Conservation (phyloP, 2,797 vertebrate species). For the Dermochelys coriacea region DNA sequence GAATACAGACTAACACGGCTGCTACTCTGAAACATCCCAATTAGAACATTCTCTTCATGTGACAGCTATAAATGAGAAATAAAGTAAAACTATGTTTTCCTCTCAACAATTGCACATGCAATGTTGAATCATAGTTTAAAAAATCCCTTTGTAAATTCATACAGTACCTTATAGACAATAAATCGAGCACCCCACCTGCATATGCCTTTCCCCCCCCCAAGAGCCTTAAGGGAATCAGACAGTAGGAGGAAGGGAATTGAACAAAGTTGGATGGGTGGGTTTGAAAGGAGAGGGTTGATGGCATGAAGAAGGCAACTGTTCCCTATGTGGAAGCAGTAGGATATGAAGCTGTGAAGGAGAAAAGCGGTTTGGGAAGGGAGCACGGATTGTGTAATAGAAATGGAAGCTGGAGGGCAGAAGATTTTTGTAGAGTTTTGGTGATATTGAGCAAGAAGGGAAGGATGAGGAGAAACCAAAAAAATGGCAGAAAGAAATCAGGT, state of each 20-base stretch:
- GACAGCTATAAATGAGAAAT: neutral
- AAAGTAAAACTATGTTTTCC: neutral
- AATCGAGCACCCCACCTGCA: neutral
- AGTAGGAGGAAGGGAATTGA: neutral
- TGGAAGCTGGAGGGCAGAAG: neutral
- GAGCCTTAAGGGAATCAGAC: neutral
- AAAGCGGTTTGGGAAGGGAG: neutral
- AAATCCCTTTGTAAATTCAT: neutral
- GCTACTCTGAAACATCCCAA: no score
- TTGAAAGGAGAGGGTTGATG: neutral
- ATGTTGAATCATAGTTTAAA: neutral
- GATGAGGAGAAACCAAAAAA: neutral
- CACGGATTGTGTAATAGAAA: neutral
- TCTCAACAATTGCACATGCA: neutral
- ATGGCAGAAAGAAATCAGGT: neutral
- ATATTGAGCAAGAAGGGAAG: neutral
- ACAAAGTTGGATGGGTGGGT: neutral
- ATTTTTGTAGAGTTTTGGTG: neutral
- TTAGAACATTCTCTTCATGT: neutral
- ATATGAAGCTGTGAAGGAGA: neutral
- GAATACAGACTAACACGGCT: no score
- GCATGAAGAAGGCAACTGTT: no score
- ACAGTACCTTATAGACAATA: neutral
- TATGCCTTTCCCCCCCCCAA: neutral
- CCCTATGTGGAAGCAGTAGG: neutral